Evolutionary conservation across 2,113 vertebrate species (phyloP).

Genomic region (Addax nasomaculatus): DNA sequence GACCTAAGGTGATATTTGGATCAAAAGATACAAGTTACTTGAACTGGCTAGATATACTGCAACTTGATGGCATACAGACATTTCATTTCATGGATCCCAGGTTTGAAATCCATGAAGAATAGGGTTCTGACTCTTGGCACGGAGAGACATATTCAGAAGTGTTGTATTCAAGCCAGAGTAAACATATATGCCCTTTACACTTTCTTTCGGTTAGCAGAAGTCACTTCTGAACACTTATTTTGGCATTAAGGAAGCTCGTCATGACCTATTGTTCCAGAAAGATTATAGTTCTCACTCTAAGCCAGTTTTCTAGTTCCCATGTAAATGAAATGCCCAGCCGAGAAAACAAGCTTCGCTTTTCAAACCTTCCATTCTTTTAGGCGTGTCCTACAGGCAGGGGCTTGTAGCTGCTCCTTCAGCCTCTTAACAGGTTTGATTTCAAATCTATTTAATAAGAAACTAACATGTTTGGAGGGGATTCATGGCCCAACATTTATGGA

Average conservation of each 20-base stretch:
- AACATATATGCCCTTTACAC: constrained; percentile 61
- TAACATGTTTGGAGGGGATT: constrained; percentile 73
- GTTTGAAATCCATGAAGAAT: constrained; percentile 40
- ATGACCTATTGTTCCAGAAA: constrained; percentile 74
- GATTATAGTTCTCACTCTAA: constrained; percentile 55
- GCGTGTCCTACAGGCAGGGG: constrained; percentile 56
- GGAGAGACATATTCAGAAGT: constrained; percentile 55
- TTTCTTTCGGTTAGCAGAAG: constrained; percentile 69
- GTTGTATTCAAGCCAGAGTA: constrained; percentile 65
- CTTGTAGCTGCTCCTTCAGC: constrained; percentile 58
- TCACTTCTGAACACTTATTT: constrained; percentile 69
- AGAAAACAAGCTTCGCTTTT: constrained; percentile 64
- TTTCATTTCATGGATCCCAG: not conserved
- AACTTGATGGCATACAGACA: not conserved
- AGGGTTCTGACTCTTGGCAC: constrained; percentile 56
- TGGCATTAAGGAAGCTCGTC: constrained; percentile 74
- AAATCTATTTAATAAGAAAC: constrained; percentile 65
- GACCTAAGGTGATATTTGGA: not conserved
- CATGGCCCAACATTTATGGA: constrained; percentile 70
- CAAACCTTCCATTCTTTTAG: constrained; percentile 57
- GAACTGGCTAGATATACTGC: not conserved
- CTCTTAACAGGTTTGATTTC: constrained; percentile 66
- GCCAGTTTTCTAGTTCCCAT: constrained; percentile 72
- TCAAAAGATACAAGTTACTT: not conserved
- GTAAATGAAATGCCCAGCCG: constrained; percentile 57